Evolutionary conservation across 64 coral and sea anemone species (phyloP).

Genomic region (Pocillopora damicornis): DNA sequence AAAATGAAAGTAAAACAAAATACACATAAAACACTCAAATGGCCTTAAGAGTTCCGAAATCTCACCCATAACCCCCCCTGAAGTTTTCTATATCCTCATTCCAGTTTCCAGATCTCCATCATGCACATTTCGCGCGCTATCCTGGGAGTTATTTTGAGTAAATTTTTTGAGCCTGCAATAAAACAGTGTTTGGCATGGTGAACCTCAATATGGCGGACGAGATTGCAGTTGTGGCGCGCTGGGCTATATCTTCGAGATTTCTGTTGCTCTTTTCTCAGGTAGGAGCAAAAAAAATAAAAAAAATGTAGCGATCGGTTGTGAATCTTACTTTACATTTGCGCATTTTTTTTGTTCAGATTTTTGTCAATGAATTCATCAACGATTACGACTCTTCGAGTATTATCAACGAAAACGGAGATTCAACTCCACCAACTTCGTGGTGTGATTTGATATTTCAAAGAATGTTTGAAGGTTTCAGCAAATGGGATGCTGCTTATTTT

Average conservation of each 20-base stretch:
- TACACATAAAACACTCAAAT: no score
- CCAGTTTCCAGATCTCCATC: no score
- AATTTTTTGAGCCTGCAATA: neutral
- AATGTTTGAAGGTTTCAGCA: conserved; percentile 63
- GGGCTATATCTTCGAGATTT: conserved; percentile 35
- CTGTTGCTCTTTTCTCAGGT: conserved; percentile 40
- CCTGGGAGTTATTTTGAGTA: no score
- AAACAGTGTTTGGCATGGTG: neutral
- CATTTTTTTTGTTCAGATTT: conserved; percentile 41
- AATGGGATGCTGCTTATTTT: conserved; percentile 97
- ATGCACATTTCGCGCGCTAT: no score
- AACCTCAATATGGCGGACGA: conserved; percentile 63
- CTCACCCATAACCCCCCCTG: no score
- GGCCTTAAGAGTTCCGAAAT: no score
- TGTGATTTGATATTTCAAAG: conserved; percentile 33
- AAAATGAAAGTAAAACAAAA: no score
- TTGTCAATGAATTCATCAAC: conserved; percentile 40
- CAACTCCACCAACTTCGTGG: neutral
- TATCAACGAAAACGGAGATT: neutral
- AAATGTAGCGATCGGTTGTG: neutral
- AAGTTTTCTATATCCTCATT: no score
- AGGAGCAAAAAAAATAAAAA: neutral
- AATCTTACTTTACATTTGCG: neutral
- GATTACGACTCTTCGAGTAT: conserved; percentile 75
- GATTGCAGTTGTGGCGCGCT: neutral